Percentiles rank a stretch among this genome's conserved stretches.
Conservation (phyloP, 2,888 invertebrate genomes). For the Rhyacophila evoluta region DNA sequence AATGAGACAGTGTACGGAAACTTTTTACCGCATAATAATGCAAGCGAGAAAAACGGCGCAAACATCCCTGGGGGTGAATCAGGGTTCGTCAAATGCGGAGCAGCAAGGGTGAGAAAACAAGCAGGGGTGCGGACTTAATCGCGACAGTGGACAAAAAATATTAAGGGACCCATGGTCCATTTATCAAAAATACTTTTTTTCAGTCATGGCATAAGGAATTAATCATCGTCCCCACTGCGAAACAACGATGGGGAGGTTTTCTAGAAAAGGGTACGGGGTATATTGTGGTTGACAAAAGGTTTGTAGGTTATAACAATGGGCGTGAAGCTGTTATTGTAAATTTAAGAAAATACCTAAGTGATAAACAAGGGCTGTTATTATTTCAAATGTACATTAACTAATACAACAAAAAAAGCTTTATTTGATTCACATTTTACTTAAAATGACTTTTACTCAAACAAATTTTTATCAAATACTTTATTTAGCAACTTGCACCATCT, state of each 20-base stretch:
- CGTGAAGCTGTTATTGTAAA: too few species aligned
- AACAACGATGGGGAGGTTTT: conserved; percentile 4
- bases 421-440: background rate
- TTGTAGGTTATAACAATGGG: background rate
- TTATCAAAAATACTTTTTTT: conserved; percentile 48
- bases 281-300: background rate
- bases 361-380: too few species aligned
- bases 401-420: background rate
- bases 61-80: background rate
- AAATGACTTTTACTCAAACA: too few species aligned
- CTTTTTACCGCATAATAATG: conserved; percentile 7
- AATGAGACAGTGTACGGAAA: too few species aligned
- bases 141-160: conserved; percentile 29
- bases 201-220: conserved; percentile 41
- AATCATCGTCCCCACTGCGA: conserved; percentile 41
- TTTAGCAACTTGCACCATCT: background rate
- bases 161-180: conserved; percentile 36
- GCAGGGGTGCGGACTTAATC: conserved; percentile 31
- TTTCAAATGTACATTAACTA: background rate
- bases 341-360: background rate
- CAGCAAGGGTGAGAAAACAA: background rate
- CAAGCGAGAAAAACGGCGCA: background rate
- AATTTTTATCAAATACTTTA: background rate
- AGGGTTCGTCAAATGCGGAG: background rate
- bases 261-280: background rate